phyloP scores from a whole-genome alignment of 2,888 invertebrate species.

The Drosophila ustulata region DNA sequence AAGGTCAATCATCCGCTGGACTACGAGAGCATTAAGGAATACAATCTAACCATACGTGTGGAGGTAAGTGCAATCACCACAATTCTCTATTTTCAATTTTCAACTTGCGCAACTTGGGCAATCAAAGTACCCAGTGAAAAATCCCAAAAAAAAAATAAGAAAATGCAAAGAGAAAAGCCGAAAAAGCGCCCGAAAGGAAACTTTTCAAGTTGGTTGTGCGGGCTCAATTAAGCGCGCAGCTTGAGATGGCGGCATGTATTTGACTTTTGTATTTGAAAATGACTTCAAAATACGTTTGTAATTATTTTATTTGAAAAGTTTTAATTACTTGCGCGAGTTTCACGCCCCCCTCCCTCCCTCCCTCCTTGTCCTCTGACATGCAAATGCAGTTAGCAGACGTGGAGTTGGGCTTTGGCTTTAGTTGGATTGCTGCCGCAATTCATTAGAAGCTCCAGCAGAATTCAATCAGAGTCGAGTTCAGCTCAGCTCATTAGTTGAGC shows the following conservation, averaged over 20 bases:
- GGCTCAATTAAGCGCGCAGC: slow-evolving; percentile 61
- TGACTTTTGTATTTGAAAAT: slow-evolving; percentile 72
- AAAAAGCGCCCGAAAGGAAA: slow-evolving; percentile 16
- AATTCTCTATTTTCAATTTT: slow-evolving; percentile 28
- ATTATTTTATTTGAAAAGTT: slow-evolving; percentile 79
- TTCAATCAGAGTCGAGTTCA: slow-evolving; percentile 47
- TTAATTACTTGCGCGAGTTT: slow-evolving; percentile 72
- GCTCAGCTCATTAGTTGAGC: slow-evolving; percentile 59
- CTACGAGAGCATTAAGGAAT: slow-evolving; percentile 97
- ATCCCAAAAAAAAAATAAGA: neutral
- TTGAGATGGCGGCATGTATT: slow-evolving; percentile 57
- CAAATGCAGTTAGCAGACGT: slow-evolving; percentile 41
- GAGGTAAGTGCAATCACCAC: slow-evolving; percentile 89
- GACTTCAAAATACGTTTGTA: slow-evolving; percentile 66
- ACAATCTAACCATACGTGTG: slow-evolving; percentile 97
- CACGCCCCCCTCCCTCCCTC: neutral
- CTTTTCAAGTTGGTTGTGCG: slow-evolving; percentile 40
- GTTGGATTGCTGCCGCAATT: slow-evolving; percentile 25
- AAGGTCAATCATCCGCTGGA: slow-evolving; percentile 98
- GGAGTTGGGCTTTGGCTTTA: slow-evolving; percentile 16
- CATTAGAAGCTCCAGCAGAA: slow-evolving; percentile 34
- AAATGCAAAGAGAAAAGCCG: neutral
- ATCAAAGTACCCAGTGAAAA: neutral
- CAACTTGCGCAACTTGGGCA: neutral
- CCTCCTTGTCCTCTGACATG: neutral